Base-by-base conservation (phyloP, 2,888 invertebrate species). In the Labia minor region DNA sequence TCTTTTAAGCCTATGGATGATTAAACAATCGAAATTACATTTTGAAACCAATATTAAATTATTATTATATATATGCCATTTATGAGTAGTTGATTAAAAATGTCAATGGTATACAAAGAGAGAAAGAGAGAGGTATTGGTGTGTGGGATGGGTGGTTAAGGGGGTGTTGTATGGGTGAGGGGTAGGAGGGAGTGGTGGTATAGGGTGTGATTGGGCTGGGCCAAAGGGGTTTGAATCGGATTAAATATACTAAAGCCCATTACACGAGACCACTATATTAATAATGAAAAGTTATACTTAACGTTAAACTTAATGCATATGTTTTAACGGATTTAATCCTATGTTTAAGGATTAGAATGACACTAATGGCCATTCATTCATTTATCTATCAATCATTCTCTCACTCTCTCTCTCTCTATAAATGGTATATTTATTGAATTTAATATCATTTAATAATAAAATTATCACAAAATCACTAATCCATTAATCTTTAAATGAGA, bases 231-330 rank as follows among this genome's bases (percentile, higher is more conserved):
- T 26, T 26, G 49, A 49, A 49, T 49, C 49, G 49, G 49, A 49
- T 49, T 49, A 49, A 49, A 49, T 49, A 26, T 26, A n/a, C n/a
- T 49, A 49, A 49, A 49, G 49, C 49, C 49, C 49, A 49, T 49
- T 49, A 49, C 49, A 16, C 26, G 49, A 49, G 16, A 49, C 49
- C 49, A 49, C 49, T 49, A 49, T 49, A 49, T 49, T 49, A 49
- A 49, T 49, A 49, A 49, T 49, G 49, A 49, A 49, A 49, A 49
- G 49, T 49, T 49, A 49, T 16, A 26, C 26, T 26, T 49, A 49
- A 49, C 49, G 49, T 49, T 49, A 49, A 49, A 49, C 49, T 49
- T 49, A 49, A 49, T 49, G 49, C 49, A 49, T 49, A 49, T 49
- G 49, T 49, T 49, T 49, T 49, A 49, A 49, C 49, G 49, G 49